Percentiles rank a stretch among this genome's conserved stretches.
Conservation (phyloP, 2,888 invertebrate genomes). For the Eristalinus sepulchralis region DNA sequence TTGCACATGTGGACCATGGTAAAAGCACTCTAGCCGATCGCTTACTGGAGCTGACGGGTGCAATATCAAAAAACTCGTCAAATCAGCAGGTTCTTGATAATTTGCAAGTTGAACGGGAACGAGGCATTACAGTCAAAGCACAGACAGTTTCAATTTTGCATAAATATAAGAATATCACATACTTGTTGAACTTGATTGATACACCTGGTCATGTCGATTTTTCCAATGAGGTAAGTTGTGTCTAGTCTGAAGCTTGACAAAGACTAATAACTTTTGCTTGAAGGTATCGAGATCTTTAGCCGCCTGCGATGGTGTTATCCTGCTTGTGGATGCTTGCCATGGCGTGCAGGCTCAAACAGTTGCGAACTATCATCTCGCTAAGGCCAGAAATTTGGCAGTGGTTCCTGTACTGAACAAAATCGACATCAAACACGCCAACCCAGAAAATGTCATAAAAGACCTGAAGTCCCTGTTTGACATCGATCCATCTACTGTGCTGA, state of each 20-base stretch:
- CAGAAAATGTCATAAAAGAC: constrained; percentile 90
- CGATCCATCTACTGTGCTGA: constrained; percentile 86
- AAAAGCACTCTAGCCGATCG: constrained; percentile 98
- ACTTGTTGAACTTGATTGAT: constrained; percentile 96
- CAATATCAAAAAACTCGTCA: constrained; percentile 85
- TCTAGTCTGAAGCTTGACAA: not conserved
- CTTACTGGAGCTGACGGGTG: constrained; percentile 95
- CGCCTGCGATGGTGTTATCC: constrained; percentile 96
- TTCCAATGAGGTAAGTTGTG: constrained; percentile 90
- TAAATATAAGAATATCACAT: constrained; percentile 85
- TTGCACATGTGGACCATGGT: constrained; percentile 99
- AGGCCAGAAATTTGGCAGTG: constrained; percentile 89
- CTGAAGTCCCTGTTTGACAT: constrained; percentile 91
- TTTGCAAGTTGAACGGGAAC: constrained; percentile 93
- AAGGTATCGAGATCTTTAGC: constrained; percentile 92
- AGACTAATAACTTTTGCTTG: not conserved
- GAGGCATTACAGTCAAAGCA: constrained; percentile 99
- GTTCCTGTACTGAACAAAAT: constrained; percentile 98
- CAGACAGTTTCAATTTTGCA: constrained; percentile 95
- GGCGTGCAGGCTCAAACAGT: constrained; percentile 98
- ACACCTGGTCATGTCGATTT: constrained; percentile 99
- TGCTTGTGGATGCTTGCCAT: constrained; percentile 98
- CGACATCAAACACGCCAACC: constrained; percentile 94
- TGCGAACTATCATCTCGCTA: constrained; percentile 96
- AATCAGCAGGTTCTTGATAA: constrained; percentile 89